These are phyloP conservation scores for Scaptomyza polygonia DNA, from an alignment of 2,888 invertebrate genomes.

Conservation along the genomic window DNA sequence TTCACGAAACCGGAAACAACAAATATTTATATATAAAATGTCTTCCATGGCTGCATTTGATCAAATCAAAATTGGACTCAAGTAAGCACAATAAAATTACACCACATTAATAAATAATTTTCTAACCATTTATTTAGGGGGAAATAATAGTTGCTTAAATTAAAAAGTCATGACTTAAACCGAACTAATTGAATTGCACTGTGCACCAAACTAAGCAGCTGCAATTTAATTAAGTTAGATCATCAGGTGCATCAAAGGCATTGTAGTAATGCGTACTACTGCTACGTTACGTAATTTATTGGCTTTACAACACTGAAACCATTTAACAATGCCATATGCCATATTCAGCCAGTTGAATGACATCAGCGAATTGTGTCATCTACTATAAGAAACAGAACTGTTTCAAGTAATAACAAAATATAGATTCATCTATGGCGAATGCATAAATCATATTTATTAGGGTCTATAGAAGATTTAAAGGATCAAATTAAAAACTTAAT, in stretches of 20 bases:
- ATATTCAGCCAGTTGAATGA: slow-evolving; percentile 24
- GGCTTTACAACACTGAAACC: slow-evolving; percentile 10
- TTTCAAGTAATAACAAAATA: neutral
- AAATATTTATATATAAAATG: slow-evolving; percentile 61
- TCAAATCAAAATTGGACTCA: slow-evolving; percentile 82
- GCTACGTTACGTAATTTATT: slow-evolving; percentile 25
- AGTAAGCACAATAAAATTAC: slow-evolving; percentile 69
- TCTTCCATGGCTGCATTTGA: slow-evolving; percentile 82
- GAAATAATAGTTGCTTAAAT: neutral
- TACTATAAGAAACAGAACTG: slow-evolving; percentile 1
- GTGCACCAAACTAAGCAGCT: neutral
- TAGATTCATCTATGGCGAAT: neutral
- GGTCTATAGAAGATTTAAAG: neutral
- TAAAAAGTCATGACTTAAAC: neutral
- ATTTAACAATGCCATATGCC: slow-evolving; percentile 17
- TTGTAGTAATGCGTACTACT: slow-evolving; percentile 4
- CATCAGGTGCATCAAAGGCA: slow-evolving; percentile 20
- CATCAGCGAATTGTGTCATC: slow-evolving; percentile 52
- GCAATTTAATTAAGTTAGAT: slow-evolving; percentile 27
- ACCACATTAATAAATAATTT: neutral
- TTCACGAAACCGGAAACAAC: slow-evolving; percentile 12
- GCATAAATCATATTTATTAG: neutral
- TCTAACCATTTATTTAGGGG: neutral
- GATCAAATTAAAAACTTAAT: neutral
- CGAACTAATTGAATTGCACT: slow-evolving; percentile 1